Evolutionary conservation across 2,113 vertebrate genomes (phyloP).

Genomic region (Eulacestoma nigropectus): DNA sequence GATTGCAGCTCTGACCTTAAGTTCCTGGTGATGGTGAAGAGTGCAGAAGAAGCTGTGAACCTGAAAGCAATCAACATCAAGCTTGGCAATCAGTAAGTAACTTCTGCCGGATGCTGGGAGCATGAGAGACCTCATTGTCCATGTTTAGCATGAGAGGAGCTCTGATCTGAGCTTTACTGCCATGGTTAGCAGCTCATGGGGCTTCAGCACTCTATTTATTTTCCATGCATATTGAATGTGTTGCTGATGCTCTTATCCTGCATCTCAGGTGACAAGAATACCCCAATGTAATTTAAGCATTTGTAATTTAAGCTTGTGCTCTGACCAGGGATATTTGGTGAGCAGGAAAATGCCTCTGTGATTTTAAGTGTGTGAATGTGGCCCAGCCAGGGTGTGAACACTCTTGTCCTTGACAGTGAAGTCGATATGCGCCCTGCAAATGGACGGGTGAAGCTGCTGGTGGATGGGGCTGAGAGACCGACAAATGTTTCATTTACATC

Average conservation of each 20-base stretch:
- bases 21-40: conserved; percentile 78
- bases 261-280: neutral
- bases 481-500: neutral
- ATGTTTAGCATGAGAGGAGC: neutral
- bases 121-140: fast-evolving
- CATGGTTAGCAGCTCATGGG: neutral
- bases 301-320: neutral
- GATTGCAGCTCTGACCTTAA: conserved; percentile 78
- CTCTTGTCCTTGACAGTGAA: conserved; percentile 34
- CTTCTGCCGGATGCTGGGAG: neutral
- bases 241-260: neutral
- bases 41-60: neutral
- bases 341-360: neutral
- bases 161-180: neutral
- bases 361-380: neutral
- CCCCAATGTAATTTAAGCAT: neutral
- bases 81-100: conserved; percentile 74
- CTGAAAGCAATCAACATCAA: conserved; percentile 69
- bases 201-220: neutral
- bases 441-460: neutral
- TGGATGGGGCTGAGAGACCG: conserved; percentile 19
- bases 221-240: neutral
- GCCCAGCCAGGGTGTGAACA: neutral
- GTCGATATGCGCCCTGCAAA: neutral
- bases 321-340: neutral